phyloP scores from a whole-genome alignment of 2,888 invertebrate species.

The Dione juno region DNA sequence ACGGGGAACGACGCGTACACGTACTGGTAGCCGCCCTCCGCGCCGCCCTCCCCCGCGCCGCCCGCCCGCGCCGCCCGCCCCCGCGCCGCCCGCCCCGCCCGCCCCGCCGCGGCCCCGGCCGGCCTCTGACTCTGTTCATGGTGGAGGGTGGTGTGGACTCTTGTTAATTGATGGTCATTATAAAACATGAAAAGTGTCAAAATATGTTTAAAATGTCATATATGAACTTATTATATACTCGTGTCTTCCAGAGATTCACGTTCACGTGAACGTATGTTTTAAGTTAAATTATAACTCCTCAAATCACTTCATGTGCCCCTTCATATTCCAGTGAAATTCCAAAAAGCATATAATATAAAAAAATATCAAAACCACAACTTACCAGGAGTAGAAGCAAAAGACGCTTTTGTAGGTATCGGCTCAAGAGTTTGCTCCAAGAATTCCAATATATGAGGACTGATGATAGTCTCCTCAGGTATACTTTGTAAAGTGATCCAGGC shows the following conservation, averaged over 20 bases:
- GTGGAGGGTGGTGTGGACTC: background rate
- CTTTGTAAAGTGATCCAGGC: conserved; percentile 98
- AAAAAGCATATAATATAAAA: too few relatives aligned
- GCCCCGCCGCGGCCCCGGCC: conserved; percentile 31
- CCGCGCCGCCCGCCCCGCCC: background rate
- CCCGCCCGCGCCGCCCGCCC: conserved; percentile 50
- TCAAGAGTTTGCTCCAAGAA: conserved; percentile 98
- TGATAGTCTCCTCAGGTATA: conserved; percentile 98
- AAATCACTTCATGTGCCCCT: too few relatives aligned
- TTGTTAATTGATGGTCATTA: background rate
- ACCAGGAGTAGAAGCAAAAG: conserved; percentile 71
- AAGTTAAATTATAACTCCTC: too few relatives aligned
- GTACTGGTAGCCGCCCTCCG: conserved; percentile 83
- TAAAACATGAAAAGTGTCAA: too few relatives aligned
- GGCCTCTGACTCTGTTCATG: conserved; percentile 43
- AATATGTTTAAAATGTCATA: too few relatives aligned
- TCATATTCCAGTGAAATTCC: too few relatives aligned
- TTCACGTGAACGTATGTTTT: too few relatives aligned
- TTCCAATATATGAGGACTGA: conserved; percentile 98
- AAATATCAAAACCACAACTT: background rate
- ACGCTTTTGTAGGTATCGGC: conserved; percentile 91
- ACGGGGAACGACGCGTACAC: conserved; percentile 98
- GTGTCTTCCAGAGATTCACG: too few relatives aligned
- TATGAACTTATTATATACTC: too few relatives aligned
- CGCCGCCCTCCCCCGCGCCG: conserved; percentile 65